Percentiles rank a stretch among this genome's conserved stretches.
These are phyloP conservation scores for Brienomyrus longianalis DNA, from an alignment of 2,113 vertebrate genomes.

Conservation along the genomic window DNA sequence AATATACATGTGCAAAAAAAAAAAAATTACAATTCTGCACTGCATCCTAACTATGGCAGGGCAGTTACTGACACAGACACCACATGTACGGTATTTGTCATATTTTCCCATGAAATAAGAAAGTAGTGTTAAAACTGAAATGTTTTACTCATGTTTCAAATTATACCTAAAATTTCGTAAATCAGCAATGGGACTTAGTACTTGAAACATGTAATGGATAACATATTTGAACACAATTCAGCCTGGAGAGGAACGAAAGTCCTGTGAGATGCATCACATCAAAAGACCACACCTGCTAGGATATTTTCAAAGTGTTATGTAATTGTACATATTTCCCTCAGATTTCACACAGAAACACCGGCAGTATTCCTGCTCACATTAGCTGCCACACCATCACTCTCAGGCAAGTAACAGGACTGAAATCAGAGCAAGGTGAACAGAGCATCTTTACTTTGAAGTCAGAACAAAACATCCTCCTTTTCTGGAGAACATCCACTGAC, in stretches of 20 bases:
- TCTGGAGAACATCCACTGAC: background rate
- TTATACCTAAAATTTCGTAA: background rate
- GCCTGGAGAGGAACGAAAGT: background rate
- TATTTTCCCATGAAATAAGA: background rate
- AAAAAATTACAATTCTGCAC: background rate
- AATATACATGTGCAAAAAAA: too few species aligned
- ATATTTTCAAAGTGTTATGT: background rate
- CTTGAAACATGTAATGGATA: background rate
- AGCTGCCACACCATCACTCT: background rate
- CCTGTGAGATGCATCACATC: background rate
- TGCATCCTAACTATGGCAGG: background rate
- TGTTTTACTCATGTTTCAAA: background rate
- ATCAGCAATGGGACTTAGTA: background rate
- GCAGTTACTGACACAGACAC: background rate
- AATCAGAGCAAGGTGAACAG: background rate
- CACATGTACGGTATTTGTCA: background rate
- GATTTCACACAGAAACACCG: background rate
- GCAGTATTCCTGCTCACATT: background rate
- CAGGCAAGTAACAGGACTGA: background rate
- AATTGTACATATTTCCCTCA: background rate
- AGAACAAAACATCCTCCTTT: background rate
- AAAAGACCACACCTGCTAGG: background rate
- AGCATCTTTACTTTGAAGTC: background rate
- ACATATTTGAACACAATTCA: background rate
- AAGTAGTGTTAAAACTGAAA: background rate